A percentile compares a stretch with the other conserved stretches of the same genome.
phyloP scores from a whole-genome alignment of 2,797 vertebrate species.

The Dromococcyx pavoninus region DNA sequence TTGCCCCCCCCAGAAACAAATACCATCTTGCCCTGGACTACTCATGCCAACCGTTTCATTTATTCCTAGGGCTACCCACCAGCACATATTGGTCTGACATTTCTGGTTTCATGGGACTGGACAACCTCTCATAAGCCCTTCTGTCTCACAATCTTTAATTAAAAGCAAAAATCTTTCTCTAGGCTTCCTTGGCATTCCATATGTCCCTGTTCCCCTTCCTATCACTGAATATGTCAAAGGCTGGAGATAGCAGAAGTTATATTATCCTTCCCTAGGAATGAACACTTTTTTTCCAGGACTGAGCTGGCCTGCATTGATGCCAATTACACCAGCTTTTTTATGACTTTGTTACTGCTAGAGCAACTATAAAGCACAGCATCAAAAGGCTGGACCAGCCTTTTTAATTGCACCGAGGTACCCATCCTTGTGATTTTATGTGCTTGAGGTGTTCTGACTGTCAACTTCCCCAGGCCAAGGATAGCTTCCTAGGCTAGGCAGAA shows the following conservation, averaged over 20 bases:
- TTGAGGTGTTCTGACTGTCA: background rate
- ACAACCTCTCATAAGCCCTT: background rate
- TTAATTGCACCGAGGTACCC: background rate
- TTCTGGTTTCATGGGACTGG: background rate
- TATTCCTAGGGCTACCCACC: background rate
- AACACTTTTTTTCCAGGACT: background rate
- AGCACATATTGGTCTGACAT: background rate
- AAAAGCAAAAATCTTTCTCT: background rate
- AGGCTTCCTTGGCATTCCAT: background rate
- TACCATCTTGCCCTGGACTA: background rate
- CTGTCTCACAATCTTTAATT: background rate
- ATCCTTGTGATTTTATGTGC: background rate
- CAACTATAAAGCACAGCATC: background rate
- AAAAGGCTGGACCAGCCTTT: background rate
- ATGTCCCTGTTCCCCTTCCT: conserved; percentile 1
- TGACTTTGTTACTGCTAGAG: conserved; percentile 3
- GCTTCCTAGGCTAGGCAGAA: background rate
- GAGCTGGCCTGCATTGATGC: background rate
- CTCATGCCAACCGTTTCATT: background rate
- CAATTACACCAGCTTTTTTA: conserved; percentile 36
- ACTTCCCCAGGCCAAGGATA: background rate
- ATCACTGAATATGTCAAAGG: background rate
- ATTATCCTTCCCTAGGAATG: background rate
- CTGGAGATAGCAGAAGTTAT: background rate
- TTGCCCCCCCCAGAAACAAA: background rate